Percentiles rank a stretch among this genome's conserved stretches.
phyloP scores from a whole-genome alignment of 2,888 invertebrate genomes.

The Druceiella hillmani region DNA sequence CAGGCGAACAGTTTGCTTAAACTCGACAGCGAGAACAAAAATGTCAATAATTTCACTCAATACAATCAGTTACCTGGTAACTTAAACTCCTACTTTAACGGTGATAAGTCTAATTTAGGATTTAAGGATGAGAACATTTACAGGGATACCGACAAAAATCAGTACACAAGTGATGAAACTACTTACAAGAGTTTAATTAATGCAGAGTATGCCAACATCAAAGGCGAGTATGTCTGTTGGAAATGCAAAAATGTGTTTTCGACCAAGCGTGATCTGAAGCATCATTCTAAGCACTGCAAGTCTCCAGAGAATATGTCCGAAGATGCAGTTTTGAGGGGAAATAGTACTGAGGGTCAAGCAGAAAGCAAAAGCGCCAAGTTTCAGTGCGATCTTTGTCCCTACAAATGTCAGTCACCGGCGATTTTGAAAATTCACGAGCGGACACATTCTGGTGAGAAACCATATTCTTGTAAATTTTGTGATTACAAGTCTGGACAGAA shows the following conservation, averaged over 20 bases:
- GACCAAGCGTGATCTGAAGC: slow-evolving; percentile 38
- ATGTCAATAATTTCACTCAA: no score
- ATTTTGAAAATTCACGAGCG: slow-evolving; percentile 48
- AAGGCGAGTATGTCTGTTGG: slow-evolving; percentile 40
- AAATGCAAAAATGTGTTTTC: slow-evolving; percentile 40
- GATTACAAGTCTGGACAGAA: slow-evolving; percentile 49
- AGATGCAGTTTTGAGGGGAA: no score
- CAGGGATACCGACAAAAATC: no score
- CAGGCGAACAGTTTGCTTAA: no score
- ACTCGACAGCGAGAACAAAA: no score
- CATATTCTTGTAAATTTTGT: slow-evolving; percentile 44
- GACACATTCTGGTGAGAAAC: slow-evolving; percentile 47
- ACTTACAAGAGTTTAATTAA: slow-evolving; percentile 1
- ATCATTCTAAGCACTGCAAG: slow-evolving; percentile 38
- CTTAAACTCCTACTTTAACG: no score
- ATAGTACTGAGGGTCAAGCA: slow-evolving; percentile 24
- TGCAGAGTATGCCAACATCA: slow-evolving; percentile 31
- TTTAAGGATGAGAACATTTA: no score
- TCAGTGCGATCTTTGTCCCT: slow-evolving; percentile 40
- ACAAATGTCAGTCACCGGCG: slow-evolving; percentile 47
- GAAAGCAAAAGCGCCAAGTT: slow-evolving; percentile 40
- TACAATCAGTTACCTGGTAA: no score
- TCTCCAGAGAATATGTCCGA: no score
- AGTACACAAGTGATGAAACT: no score
- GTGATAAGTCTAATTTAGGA: no score